A percentile compares a stretch with the other conserved stretches of the same genome.
Evolutionary conservation across 2,113 vertebrate genomes (phyloP).

Genomic region (Anolis sagrei): DNA sequence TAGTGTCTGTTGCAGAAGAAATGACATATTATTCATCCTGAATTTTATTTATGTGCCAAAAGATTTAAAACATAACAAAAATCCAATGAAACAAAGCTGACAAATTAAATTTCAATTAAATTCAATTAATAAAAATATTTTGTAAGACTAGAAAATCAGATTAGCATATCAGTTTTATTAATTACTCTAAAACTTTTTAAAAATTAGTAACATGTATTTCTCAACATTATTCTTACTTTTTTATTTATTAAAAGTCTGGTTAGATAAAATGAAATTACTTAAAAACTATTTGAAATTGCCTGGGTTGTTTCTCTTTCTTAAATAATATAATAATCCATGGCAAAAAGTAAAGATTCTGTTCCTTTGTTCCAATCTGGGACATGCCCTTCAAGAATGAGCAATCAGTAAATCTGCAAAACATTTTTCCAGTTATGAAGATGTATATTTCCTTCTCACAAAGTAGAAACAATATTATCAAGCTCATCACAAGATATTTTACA

Average conservation of each 20-base stretch:
- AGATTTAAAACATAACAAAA: neutral
- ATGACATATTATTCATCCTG: too few relatives aligned
- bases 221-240: neutral
- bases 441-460: slow-evolving; percentile 1
- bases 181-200: neutral
- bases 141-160: neutral
- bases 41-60: neutral
- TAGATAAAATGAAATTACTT: neutral
- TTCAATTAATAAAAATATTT: neutral
- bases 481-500: neutral
- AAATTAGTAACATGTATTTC: neutral
- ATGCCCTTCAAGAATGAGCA: neutral
- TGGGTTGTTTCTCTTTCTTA: neutral
- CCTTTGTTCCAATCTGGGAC: neutral
- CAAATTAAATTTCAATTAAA: neutral
- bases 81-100: neutral
- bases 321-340: neutral
- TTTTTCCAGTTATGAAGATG: neutral
- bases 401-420: neutral
- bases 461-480: slow-evolving; percentile 3
- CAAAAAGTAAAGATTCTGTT: neutral
- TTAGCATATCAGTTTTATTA: neutral
- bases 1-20: neutral
- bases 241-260: neutral
- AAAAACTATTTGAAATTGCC: neutral